Conservation (phyloP, 2,113 vertebrate genomes). For the Gambusia affinis region DNA sequence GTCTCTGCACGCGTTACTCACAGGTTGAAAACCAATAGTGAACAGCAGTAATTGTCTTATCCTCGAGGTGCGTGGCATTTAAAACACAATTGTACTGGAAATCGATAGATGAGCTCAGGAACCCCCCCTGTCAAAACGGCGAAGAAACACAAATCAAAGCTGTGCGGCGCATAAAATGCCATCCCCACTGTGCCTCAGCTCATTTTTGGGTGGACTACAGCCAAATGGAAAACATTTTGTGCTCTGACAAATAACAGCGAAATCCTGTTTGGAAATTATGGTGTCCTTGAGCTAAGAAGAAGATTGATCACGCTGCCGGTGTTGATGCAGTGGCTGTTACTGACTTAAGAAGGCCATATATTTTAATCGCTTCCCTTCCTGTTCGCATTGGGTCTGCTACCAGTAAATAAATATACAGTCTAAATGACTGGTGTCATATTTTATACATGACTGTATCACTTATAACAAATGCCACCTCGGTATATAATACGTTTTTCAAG, state of each 20-base stretch:
- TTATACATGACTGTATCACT: neutral
- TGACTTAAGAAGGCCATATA: neutral
- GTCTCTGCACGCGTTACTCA: neutral
- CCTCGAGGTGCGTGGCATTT: neutral
- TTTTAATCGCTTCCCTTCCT: neutral
- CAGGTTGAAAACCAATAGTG: neutral
- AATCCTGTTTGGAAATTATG: neutral
- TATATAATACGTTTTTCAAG: neutral
- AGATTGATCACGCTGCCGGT: neutral
- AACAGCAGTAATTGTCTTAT: neutral
- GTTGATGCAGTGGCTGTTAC: neutral
- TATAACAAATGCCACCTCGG: neutral
- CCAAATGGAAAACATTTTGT: neutral
- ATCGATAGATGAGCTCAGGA: neutral
- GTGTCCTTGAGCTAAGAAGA: constrained; percentile 1
- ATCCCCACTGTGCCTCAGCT: neutral
- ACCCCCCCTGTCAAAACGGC: neutral
- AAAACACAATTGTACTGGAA: neutral
- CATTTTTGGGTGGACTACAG: neutral
- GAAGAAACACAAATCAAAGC: constrained; percentile 1
- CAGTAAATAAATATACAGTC: neutral
- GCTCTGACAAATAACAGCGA: neutral
- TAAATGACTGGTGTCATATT: neutral
- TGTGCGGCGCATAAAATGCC: neutral
- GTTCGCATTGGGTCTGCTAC: neutral